phyloP scores from a whole-genome alignment of 2,797 vertebrate genomes.

The Okamejei kenojei region DNA sequence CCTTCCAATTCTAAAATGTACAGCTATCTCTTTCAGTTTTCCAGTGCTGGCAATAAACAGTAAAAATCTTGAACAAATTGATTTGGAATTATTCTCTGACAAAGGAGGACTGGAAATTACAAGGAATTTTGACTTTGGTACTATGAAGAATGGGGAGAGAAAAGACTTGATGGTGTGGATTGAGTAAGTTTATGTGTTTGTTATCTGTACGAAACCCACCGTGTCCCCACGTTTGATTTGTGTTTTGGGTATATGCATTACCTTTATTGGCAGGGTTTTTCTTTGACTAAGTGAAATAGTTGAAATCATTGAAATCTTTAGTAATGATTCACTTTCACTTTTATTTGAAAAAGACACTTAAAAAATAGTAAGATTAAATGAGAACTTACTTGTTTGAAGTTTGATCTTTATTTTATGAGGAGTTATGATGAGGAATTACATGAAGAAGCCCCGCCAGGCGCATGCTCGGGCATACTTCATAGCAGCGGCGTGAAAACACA shows the following conservation, averaged over 20 bases:
- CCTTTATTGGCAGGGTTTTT: not conserved
- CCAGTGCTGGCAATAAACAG: not conserved
- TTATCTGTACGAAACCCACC: not conserved
- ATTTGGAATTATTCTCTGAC: conserved; percentile 47
- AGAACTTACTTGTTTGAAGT: no score
- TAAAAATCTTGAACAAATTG: not conserved
- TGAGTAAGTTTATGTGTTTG: conserved; percentile 64
- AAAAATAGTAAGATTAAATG: no score
- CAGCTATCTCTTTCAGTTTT: not conserved
- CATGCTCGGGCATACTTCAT: no score
- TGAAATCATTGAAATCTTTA: not conserved
- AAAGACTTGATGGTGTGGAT: conserved; percentile 68
- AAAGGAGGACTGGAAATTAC: conserved; percentile 73
- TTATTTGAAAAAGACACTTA: not conserved
- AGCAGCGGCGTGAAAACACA: no score
- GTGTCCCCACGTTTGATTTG: not conserved
- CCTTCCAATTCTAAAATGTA: not conserved
- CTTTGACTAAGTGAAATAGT: not conserved
- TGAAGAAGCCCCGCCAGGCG: no score
- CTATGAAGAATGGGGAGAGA: conserved; percentile 63
- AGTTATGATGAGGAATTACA: no score
- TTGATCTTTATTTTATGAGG: no score
- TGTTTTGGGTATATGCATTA: not conserved
- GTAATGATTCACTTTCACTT: not conserved
- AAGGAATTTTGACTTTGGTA: conserved; percentile 67